Conservation (phyloP, 2,797 vertebrate species). For the Hoplostethus mediterraneus region DNA sequence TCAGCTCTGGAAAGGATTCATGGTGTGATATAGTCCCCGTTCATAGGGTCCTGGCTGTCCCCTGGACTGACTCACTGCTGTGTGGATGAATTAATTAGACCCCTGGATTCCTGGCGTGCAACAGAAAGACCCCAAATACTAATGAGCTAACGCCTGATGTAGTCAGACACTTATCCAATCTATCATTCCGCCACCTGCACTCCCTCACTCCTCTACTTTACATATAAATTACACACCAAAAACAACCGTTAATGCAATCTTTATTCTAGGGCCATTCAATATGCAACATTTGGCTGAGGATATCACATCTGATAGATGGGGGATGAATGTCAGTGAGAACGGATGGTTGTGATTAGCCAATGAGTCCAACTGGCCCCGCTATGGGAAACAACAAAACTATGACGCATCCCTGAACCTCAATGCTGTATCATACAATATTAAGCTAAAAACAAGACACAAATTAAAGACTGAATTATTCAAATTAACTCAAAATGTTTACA, state of each 20-base stretch:
- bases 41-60: slow-evolving; percentile 46
- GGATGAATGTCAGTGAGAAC: slow-evolving; percentile 7
- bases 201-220: slow-evolving; percentile 38
- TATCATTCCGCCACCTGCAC: slow-evolving; percentile 63
- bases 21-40: slow-evolving; percentile 34
- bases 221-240: slow-evolving; percentile 44
- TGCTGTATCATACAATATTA: too few species aligned
- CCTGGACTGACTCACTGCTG: slow-evolving; percentile 53
- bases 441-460: too few species aligned
- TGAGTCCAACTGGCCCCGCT: background rate
- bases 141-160: slow-evolving; percentile 65
- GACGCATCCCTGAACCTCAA: background rate
- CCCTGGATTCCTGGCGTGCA: slow-evolving; percentile 52
- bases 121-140: slow-evolving; percentile 65
- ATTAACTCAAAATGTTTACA: too few species aligned
- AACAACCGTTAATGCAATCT: slow-evolving; percentile 39
- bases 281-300: slow-evolving; percentile 21
- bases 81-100: slow-evolving; percentile 72
- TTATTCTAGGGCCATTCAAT: slow-evolving; percentile 35
- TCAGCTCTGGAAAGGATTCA: slow-evolving; percentile 21
- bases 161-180: slow-evolving; percentile 62
- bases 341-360: background rate
- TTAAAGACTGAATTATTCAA: too few species aligned
- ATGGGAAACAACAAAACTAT: background rate
- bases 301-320: slow-evolving; percentile 3